These are phyloP conservation scores for Choristoneura rosaceana DNA, from an alignment of 2,888 invertebrate species.

Conservation along the genomic window DNA sequence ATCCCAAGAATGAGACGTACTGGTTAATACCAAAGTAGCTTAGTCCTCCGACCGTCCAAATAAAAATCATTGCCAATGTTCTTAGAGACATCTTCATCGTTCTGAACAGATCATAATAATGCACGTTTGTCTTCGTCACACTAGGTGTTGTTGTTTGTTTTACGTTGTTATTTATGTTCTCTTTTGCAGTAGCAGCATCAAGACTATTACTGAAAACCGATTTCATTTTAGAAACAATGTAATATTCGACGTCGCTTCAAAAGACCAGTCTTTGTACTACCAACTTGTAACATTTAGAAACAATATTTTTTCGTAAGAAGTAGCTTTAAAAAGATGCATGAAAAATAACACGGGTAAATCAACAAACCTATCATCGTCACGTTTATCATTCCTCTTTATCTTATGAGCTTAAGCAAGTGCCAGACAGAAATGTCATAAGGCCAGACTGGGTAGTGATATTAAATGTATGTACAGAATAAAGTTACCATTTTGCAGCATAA, in stretches of 20 bases:
- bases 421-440: no score
- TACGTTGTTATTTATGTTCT: constrained; percentile 53
- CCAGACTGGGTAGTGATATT: no score
- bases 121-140: constrained; percentile 48
- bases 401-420: no score
- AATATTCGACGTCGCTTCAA: not conserved
- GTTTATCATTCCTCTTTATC: no score
- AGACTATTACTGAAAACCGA: constrained; percentile 58
- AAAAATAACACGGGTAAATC: no score
- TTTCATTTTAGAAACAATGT: not conserved
- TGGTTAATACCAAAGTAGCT: constrained; percentile 64
- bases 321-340: no score
- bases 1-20: constrained; percentile 57
- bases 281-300: not conserved
- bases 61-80: constrained; percentile 52
- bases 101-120: constrained; percentile 59
- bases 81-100: constrained; percentile 53
- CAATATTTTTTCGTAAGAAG: no score
- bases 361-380: no score
- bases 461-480: no score
- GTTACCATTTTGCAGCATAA: constrained; percentile 63
- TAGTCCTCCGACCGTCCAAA: constrained; percentile 59
- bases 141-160: constrained; percentile 52
- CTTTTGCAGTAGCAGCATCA: constrained; percentile 52
- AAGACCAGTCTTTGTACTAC: not conserved